Conservation (phyloP, 2,888 invertebrate species). For the Pandemis cinnamomeana region DNA sequence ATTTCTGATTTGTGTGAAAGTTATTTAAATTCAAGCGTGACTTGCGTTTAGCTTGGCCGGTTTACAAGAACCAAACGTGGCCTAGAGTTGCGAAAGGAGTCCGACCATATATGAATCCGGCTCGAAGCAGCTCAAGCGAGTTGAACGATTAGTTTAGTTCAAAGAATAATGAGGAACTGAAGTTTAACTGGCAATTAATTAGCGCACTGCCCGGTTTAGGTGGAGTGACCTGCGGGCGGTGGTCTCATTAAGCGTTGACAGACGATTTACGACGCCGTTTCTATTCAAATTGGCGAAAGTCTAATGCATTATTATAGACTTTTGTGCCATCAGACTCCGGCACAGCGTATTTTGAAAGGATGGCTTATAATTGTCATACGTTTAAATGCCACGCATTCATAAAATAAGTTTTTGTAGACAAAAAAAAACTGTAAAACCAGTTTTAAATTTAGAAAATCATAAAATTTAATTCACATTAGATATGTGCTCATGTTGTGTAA, state of each 20-base stretch:
- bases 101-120: conserved; percentile 33
- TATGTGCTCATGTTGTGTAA: conserved; percentile 4
- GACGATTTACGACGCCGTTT: conserved; percentile 47
- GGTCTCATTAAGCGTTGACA: conserved; percentile 49
- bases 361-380: neutral
- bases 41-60: conserved; percentile 13
- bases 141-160: conserved; percentile 38
- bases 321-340: conserved; percentile 42
- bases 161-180: conserved; percentile 39
- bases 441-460: neutral
- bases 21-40: conserved; percentile 9
- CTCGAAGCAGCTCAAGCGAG: conserved; percentile 20
- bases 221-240: conserved; percentile 46
- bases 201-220: conserved; percentile 31
- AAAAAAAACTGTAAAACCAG: neutral
- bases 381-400: neutral
- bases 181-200: conserved; percentile 39
- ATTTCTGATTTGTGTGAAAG: conserved; percentile 9
- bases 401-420: neutral
- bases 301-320: conserved; percentile 44
- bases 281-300: conserved; percentile 56
- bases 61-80: conserved; percentile 12
- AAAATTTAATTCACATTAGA: neutral
- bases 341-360: neutral
- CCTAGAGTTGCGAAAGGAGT: conserved; percentile 27